Evolutionary conservation across 1,140 invertebrate genomes (phyloP), one percentile per base, ranked within the genome.

Genomic region (Bombus consobrinus): DNA sequence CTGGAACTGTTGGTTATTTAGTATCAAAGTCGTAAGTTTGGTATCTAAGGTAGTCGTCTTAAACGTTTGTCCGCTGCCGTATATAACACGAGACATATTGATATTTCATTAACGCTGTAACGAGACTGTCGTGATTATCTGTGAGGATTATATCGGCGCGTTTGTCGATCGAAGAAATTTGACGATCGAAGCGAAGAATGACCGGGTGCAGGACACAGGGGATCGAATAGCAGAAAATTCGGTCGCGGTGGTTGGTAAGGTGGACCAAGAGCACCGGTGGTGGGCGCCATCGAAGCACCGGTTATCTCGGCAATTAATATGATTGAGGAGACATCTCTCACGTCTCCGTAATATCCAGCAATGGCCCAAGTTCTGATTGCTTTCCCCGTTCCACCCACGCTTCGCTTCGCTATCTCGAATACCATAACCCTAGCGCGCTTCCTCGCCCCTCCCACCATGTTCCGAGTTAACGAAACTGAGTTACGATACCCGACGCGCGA

Each of bases 291-390:
- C 93, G 93, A 94, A 94, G 93, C 92, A 94, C 92, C 92, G 92
- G 92, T 95, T 94, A 95, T 95, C 94, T 94, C 90, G 91, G 93
- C 94, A 95, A 95, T 95, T 95, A 95, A 94, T 95, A 95, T 95
- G 94, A 95, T 95, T 94, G 94, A 95, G 94, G 93, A 94, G 94
- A 95, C 94, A 94, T 94, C 94, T 95, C 94, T 95, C 94, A 94
- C 93, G 93, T 95, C 94, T 94, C 91, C 88, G 94, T 95, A 94
- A 95, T 95, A 95, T 95, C 94, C 92, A 94, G 93, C 92, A 95
- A 95, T 95, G 94, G 94, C 94, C 94, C 94, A 95, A 95, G 94
- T 95, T 95, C 94, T 95, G 94, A 95, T 95, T 95, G 94, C 94
- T 95, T 95, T 95, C 92, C 93, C 90, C 89, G 85, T 90, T 89